These are phyloP conservation scores for Polyergus mexicanus DNA, from an alignment of 1,140 invertebrate species.

Conservation along the genomic window DNA sequence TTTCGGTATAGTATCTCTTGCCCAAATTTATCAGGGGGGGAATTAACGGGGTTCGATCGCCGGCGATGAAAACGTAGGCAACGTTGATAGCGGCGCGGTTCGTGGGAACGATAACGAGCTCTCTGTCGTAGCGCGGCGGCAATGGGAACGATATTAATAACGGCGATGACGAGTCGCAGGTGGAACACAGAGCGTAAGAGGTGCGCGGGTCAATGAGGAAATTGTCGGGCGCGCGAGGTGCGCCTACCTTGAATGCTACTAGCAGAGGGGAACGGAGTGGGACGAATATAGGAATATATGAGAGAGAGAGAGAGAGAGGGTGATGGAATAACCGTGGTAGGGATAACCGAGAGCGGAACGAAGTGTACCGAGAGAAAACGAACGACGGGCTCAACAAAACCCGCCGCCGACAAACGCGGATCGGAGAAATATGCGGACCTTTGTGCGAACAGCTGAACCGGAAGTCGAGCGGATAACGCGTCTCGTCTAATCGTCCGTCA, in stretches of 20 bases:
- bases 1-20: neutral
- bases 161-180: constrained; percentile 53
- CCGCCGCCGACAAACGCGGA: constrained; percentile 24
- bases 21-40: neutral
- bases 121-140: constrained; percentile 13
- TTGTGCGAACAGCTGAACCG: constrained; percentile 75
- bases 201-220: constrained; percentile 63
- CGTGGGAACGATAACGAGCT: constrained; percentile 62
- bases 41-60: neutral
- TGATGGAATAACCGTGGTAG: neutral
- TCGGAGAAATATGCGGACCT: constrained; percentile 74
- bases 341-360: constrained; percentile 45
- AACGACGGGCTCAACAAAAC: constrained; percentile 26
- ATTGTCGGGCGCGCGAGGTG: constrained; percentile 62
- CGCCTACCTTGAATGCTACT: constrained; percentile 57
- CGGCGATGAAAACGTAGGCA: constrained; percentile 59
- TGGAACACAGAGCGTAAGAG: constrained; percentile 63
- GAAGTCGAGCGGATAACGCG: constrained; percentile 73
- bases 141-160: constrained; percentile 66
- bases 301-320: constrained; percentile 28
- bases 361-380: constrained; percentile 32
- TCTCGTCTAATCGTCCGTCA: constrained; percentile 66
- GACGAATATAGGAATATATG: neutral
- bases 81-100: constrained; percentile 37
- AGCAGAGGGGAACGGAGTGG: constrained; percentile 4